Conservation (phyloP, 2,888 invertebrate genomes). For the Lasioglossum marginatum region DNA sequence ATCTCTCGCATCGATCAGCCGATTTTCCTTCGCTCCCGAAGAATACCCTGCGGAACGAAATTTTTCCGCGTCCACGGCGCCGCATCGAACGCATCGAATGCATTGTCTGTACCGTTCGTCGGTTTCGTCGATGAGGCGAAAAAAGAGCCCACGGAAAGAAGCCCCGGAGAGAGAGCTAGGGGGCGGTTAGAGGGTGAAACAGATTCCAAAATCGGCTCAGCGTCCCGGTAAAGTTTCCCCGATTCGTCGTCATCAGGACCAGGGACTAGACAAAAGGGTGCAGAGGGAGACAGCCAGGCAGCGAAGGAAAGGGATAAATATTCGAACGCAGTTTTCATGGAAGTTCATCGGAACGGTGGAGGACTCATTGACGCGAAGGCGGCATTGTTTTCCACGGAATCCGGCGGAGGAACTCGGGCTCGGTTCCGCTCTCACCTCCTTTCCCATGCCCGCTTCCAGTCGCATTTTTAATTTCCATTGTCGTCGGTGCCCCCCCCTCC, state of each 20-base stretch:
- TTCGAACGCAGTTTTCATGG: constrained; percentile 61
- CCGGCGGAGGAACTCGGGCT: constrained; percentile 70
- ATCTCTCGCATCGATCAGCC: background rate
- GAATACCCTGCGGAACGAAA: background rate
- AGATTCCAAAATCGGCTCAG: constrained; percentile 31
- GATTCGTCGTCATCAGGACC: constrained; percentile 45
- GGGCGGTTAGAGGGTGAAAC: constrained; percentile 22
- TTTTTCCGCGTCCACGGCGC: background rate
- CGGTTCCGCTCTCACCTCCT: constrained; percentile 74
- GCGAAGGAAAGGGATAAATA: constrained; percentile 60
- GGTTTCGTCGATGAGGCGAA: background rate
- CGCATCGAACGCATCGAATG: background rate
- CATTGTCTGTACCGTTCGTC: background rate
- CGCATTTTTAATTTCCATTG: constrained; percentile 79
- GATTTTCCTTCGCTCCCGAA: background rate
- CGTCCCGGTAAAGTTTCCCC: constrained; percentile 36
- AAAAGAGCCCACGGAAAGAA: background rate
- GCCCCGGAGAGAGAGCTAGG: background rate
- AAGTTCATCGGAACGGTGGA: constrained; percentile 59
- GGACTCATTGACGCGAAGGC: constrained; percentile 66
- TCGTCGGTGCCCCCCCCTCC: constrained; percentile 55
- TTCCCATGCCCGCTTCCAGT: constrained; percentile 68
- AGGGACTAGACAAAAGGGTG: constrained; percentile 41
- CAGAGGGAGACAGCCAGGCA: constrained; percentile 2
- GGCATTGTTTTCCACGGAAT: constrained; percentile 78